Evolutionary conservation across 2,113 vertebrate genomes (phyloP).

Genomic region (Tachysurus vachellii): DNA sequence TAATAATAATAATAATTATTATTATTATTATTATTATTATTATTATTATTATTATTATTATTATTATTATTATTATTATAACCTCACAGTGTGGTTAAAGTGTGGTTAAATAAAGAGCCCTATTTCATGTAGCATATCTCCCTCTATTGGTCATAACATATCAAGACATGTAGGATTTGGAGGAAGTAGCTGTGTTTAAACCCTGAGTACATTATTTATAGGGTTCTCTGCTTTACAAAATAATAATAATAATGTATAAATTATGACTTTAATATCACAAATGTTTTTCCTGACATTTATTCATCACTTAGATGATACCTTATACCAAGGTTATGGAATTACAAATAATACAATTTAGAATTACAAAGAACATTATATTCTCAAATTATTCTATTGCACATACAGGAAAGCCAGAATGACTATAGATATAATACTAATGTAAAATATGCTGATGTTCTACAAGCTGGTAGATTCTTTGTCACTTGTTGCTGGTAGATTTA

Average conservation of each 20-base stretch:
- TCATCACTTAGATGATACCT: neutral
- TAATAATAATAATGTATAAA: neutral
- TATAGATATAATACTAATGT: neutral
- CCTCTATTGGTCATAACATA: slow-evolving; percentile 12
- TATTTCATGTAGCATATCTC: slow-evolving; percentile 11
- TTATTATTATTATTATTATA: too few relatives aligned
- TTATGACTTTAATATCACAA: neutral
- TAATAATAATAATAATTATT: too few relatives aligned
- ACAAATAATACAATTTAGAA: too few relatives aligned
- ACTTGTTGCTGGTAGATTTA: neutral
- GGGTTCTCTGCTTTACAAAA: neutral
- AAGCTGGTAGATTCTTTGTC: neutral
- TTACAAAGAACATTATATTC: too few relatives aligned
- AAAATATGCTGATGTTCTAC: neutral
- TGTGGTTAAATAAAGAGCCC: neutral
- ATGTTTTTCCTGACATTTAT: neutral
- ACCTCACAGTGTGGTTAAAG: too few relatives aligned
- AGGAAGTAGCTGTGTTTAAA: neutral
- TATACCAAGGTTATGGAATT: neutral
- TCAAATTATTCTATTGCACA: neutral
- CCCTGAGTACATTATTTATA: neutral
- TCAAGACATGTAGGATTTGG: neutral
- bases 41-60: too few relatives aligned
- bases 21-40: too few relatives aligned
- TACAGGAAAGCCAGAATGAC: neutral